Evolutionary conservation across 2,888 invertebrate species (phyloP).

Genomic region (Ophraella communa): DNA sequence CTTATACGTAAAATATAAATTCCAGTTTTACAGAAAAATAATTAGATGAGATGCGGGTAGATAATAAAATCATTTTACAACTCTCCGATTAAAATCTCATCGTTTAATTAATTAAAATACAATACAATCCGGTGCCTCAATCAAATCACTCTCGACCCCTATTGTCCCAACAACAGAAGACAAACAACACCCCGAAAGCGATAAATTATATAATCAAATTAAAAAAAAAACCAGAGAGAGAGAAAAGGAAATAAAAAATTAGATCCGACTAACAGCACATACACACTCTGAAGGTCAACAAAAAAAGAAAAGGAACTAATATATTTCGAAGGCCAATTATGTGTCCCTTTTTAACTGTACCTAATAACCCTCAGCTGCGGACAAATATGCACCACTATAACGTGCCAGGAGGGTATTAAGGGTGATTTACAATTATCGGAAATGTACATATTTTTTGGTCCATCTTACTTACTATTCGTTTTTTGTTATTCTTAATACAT

Average conservation of each 20-base stretch:
- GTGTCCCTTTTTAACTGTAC: slow-evolving; percentile 34
- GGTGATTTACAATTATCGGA: too few relatives aligned
- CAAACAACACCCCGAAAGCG: not conserved
- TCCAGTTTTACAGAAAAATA: too few relatives aligned
- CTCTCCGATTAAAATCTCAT: too few relatives aligned
- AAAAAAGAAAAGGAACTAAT: slow-evolving; percentile 14
- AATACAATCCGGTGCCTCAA: not conserved
- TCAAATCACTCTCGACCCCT: slow-evolving; percentile 13
- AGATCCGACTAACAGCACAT: slow-evolving; percentile 24
- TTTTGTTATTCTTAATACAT: too few relatives aligned
- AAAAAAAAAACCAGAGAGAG: too few relatives aligned
- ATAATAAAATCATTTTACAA: too few relatives aligned
- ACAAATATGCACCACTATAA: slow-evolving; percentile 8
- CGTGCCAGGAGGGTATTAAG: not conserved
- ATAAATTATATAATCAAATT: slow-evolving; percentile 29
- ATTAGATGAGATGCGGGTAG: too few relatives aligned
- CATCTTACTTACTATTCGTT: too few relatives aligned
- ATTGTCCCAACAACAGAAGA: slow-evolving; percentile 8
- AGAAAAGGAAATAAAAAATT: slow-evolving; percentile 26
- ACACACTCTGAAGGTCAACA: slow-evolving; percentile 23
- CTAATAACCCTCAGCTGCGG: slow-evolving; percentile 41
- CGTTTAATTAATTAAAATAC: not conserved
- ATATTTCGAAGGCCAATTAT: slow-evolving; percentile 42
- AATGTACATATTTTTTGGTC: too few relatives aligned
- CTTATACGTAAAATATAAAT: too few relatives aligned